Conservation (phyloP, 2,888 invertebrate genomes). For the Smittia sp. region DNA sequence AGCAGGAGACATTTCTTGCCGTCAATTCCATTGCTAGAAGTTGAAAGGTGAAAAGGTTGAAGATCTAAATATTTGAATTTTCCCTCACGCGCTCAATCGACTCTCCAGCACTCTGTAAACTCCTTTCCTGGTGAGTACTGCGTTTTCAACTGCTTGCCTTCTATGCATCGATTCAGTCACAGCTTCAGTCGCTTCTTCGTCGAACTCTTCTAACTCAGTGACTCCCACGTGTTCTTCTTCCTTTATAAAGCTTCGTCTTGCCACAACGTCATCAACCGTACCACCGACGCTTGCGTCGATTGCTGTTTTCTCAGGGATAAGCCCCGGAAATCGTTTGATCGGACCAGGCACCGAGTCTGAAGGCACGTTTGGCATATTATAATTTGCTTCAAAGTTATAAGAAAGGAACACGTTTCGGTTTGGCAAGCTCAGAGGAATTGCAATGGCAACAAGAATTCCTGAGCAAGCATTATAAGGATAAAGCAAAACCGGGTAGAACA, state of each 20-base stretch:
- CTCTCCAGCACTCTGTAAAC: conserved; percentile 29
- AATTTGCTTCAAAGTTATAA: conserved; percentile 65
- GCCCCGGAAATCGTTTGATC: not conserved
- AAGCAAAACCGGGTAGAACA: conserved; percentile 16
- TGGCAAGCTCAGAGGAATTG: conserved; percentile 62
- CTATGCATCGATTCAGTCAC: not conserved
- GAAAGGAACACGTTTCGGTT: conserved; percentile 64
- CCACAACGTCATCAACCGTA: not conserved
- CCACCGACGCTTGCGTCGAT: not conserved
- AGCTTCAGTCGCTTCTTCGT: not conserved
- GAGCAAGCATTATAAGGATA: conserved; percentile 29
- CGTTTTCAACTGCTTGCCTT: not conserved
- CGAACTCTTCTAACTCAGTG: not conserved
- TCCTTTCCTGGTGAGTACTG: conserved; percentile 15
- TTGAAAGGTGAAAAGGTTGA: not conserved
- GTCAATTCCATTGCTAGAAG: conserved; percentile 9
- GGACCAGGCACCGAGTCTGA: conserved; percentile 50
- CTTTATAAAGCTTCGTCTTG: not conserved
- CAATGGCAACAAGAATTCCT: conserved; percentile 60
- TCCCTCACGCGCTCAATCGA: conserved; percentile 1
- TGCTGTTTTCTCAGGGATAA: not conserved
- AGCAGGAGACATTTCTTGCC: conserved; percentile 36
- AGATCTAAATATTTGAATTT: not conserved
- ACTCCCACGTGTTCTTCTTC: conserved; percentile 15
- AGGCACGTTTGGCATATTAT: conserved; percentile 55